Evolutionary conservation across 2,888 invertebrate genomes (phyloP).

Genomic region (Malthinus seriepunctatus): DNA sequence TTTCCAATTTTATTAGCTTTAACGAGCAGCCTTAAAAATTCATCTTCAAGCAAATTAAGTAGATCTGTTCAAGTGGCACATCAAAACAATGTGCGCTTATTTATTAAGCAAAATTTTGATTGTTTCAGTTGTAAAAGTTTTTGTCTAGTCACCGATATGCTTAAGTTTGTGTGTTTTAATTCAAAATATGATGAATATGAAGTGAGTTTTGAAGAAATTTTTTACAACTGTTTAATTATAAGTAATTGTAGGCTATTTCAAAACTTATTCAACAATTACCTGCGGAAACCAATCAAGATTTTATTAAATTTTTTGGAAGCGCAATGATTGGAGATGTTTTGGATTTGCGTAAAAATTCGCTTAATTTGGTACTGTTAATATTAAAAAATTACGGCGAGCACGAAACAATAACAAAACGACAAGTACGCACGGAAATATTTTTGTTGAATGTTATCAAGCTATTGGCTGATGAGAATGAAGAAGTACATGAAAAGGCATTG

Average conservation of each 20-base stretch:
- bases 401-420: conserved; percentile 5
- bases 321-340: conserved; percentile 3
- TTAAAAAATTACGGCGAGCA: conserved; percentile 9
- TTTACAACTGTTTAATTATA: background rate
- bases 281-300: conserved; percentile 3
- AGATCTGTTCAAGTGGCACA: conserved; percentile 7
- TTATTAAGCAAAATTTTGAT: conserved; percentile 14
- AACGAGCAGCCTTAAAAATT: conserved; percentile 11
- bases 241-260: conserved; percentile 14
- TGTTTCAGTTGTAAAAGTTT: conserved; percentile 1
- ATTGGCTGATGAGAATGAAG: conserved; percentile 6
- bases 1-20: conserved; percentile 14
- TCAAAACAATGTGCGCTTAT: conserved; percentile 10
- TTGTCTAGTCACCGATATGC: conserved; percentile 13
- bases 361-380: conserved; percentile 11
- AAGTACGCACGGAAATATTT: conserved; percentile 10
- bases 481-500: background rate
- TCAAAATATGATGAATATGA: conserved; percentile 16
- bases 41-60: conserved; percentile 1
- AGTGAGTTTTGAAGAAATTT: background rate
- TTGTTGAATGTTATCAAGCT: conserved; percentile 7
- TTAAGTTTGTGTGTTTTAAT: conserved; percentile 14
- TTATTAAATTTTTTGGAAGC: conserved; percentile 6
- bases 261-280: conserved; percentile 14
- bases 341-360: conserved; percentile 9